Evolutionary conservation across 2,888 invertebrate genomes (phyloP).

Genomic region (Drosophila lutescens): DNA sequence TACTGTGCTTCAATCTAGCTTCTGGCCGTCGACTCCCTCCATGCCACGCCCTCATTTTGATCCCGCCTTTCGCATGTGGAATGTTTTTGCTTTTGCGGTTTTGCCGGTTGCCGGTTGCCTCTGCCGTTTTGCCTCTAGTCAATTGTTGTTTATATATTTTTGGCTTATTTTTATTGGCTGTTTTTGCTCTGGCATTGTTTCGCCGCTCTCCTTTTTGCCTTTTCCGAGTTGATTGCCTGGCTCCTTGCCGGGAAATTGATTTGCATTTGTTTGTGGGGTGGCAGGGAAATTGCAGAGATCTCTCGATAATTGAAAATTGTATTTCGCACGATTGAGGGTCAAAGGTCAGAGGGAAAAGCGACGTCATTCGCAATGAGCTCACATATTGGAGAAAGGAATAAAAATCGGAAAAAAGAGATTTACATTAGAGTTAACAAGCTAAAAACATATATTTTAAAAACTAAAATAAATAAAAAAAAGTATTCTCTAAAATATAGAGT

Average conservation of each 20-base stretch:
- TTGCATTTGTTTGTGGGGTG: conserved; percentile 55
- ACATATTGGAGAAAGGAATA: background rate
- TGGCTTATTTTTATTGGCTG: conserved; percentile 69
- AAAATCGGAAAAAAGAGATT: background rate
- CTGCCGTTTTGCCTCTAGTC: conserved; percentile 41
- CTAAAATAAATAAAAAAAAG: no score
- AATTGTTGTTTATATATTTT: conserved; percentile 72
- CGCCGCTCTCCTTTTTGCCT: conserved; percentile 29
- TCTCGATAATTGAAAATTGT: conserved; percentile 66
- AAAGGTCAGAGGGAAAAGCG: conserved; percentile 16
- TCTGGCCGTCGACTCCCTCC: background rate
- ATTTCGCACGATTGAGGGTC: conserved; percentile 43
- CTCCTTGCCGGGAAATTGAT: conserved; percentile 58
- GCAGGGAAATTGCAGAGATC: conserved; percentile 57
- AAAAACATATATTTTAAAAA: no score
- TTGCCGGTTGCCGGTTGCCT: conserved; percentile 21
- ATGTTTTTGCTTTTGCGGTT: conserved; percentile 41
- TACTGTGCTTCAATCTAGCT: conserved; percentile 40
- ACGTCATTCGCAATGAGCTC: conserved; percentile 11
- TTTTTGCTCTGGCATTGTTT: conserved; percentile 62
- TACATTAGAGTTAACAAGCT: no score
- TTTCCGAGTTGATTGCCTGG: conserved; percentile 38
- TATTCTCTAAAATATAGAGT: no score
- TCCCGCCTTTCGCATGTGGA: conserved; percentile 29
- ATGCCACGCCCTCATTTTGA: conserved; percentile 17